Evolutionary conservation across 2,113 vertebrate species (phyloP), one percentile per base, ranked within the genome.

Genomic region (Menura novaehollandiae): DNA sequence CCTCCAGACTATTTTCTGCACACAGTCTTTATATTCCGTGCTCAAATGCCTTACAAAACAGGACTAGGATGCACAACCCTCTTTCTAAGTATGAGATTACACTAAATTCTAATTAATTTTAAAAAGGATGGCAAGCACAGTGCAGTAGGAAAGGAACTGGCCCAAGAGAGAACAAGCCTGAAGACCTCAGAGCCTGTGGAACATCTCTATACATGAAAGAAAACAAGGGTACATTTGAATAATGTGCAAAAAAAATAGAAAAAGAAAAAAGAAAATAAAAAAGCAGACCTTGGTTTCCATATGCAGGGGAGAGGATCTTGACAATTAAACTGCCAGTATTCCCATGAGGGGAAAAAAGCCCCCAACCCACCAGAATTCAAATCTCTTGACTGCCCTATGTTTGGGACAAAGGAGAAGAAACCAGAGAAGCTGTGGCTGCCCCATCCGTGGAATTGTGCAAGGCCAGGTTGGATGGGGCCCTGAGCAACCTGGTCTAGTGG

Each of bases 341-440:
- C 46, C 37, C 24, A 18, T 5, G 22, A 17, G 15, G 14, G 13
- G 6, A 6, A 14, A 24, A 20, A 41, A 33, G 18, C 3, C 0
- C 6, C 17, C 33, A 78, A 39, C 5, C 8, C 8, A 46, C 55
- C 39, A 69, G 19, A 87, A 53, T 62, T n/a, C 33, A 18, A 60
- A 21, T 58, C 8, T 46, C 46, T 37, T 33, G 7, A 21, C 2
- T 49, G 15, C 6, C 10, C n/a, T 22, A 3, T 19, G 2, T 23
- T 19, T 81, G 35, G 33, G 21, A 69, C 7, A 89, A 80, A 79
- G 23, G 17, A 74, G 53, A 68, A 24, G 3, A 73, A 96, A 81
- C 2, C 6, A 55, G n/a, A 41, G 30, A 41, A 32, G 14, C 0
- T 62, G n/a, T 19, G 14, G 39, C 4, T 55, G 26, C 4, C 4